phyloP scores from a whole-genome alignment of 2,888 invertebrate genomes.

The Amblyjoppa proteus region DNA sequence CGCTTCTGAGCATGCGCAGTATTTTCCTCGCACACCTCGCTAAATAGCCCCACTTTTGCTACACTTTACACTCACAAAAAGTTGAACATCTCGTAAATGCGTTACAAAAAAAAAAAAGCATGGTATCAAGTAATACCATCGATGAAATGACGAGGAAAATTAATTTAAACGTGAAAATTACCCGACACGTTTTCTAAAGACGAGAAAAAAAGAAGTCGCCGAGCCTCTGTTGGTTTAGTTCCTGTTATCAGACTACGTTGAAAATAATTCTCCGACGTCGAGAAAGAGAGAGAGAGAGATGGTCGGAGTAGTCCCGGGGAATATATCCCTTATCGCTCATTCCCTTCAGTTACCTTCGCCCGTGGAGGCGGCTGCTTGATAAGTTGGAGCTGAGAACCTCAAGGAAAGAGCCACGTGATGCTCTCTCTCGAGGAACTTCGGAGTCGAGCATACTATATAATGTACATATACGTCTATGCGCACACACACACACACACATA shows the following conservation, averaged over 20 bases:
- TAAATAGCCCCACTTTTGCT: no score
- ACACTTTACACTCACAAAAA: no score
- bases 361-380: constrained; percentile 37
- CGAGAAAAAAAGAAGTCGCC: background rate
- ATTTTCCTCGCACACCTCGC: no score
- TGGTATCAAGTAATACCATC: no score
- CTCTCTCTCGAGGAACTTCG: constrained; percentile 49
- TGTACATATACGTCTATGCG: background rate
- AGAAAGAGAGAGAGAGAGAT: constrained; percentile 13
- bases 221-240: background rate
- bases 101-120: no score
- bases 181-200: background rate
- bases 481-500: no score
- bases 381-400: constrained; percentile 45
- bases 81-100: no score
- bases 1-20: no score
- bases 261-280: constrained; percentile 15
- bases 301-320: background rate
- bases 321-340: constrained; percentile 29
- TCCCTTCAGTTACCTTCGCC: constrained; percentile 3
- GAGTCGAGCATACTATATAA: constrained; percentile 17
- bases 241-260: background rate
- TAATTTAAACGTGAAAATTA: background rate
- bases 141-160: background rate
- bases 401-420: constrained; percentile 53